Evolutionary conservation across 2,888 invertebrate species (phyloP), one percentile per base, ranked within the genome.

Genomic region (Tetramorium bicarinatum): DNA sequence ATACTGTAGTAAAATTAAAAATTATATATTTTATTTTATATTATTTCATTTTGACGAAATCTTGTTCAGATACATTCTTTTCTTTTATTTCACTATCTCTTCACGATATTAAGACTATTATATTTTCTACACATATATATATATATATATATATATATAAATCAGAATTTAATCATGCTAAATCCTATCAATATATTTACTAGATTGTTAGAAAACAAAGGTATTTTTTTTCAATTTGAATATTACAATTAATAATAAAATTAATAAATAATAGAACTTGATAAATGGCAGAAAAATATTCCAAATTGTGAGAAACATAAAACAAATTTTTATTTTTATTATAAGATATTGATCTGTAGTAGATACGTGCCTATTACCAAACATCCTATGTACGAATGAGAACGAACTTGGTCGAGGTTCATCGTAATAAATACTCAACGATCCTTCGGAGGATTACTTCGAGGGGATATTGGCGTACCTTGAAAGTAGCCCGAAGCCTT

Each of bases 401-500:
- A 11, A 80, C 44, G n/a, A 71, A 21, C 67, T 67, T 56, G 72
- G 13, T 38, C 59, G 59, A 18, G 18, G 25, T 47, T 67, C 21
- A 44, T 34, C 56, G 76, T 91, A 54, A 91, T 89, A 92, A 89
- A 92, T 91, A 90, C n/a, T 84, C 85, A 89, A 85, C 85, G 85
- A 80, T 80, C 47, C 76, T 80, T 74, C 79, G 79, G 76, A 59
- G 59, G 59, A 80, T n/a, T n/a, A n/a, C 80, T 87, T 87, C 77
- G 85, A 83, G 85, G 85, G 21, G 72, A 83, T 61, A 61, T 85
- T 90, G 85, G 88, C 91, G 93, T 93, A 93, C 92, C 93, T 93
- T 92, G 92, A 92, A 92, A 92, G 92, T 92, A 92, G 90, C 83
- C 87, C 87, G 90, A 91, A 86, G 90, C 91, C 91, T 92, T 92